Evolutionary conservation across 2,888 invertebrate genomes (phyloP).

Genomic region (Dicranocentrus wangi): DNA sequence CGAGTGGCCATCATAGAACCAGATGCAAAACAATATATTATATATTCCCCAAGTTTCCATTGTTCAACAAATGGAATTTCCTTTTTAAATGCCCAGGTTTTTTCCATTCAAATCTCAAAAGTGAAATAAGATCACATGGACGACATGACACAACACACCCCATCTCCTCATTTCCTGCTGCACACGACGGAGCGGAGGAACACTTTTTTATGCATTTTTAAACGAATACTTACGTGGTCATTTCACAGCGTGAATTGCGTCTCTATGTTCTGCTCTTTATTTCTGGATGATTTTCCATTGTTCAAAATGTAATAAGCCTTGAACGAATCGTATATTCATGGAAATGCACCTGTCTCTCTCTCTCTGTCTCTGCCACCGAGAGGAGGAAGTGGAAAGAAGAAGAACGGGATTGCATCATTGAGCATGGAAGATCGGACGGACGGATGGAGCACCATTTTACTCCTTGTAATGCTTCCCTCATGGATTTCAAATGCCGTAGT

Average conservation of each 20-base stretch:
- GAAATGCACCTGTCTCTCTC: constrained; percentile 1
- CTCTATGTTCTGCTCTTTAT: too few relatives aligned
- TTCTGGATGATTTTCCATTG: too few relatives aligned
- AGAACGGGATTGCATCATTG: too few relatives aligned
- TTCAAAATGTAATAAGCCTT: not conserved
- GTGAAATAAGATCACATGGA: constrained; percentile 8
- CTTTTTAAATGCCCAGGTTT: constrained; percentile 11
- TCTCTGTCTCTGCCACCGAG: not conserved
- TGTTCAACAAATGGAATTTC: constrained; percentile 18
- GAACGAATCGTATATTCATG: not conserved
- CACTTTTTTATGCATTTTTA: not conserved
- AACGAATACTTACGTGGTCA: constrained; percentile 41
- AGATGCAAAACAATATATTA: not conserved
- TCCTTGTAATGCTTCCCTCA: too few relatives aligned
- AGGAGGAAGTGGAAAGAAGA: too few relatives aligned
- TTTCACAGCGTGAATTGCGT: constrained; percentile 53
- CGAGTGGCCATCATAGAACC: not conserved
- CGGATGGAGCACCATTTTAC: too few relatives aligned
- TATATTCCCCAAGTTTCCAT: not conserved
- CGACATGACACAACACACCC: not conserved
- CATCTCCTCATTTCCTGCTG: too few relatives aligned
- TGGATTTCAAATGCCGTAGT: too few relatives aligned
- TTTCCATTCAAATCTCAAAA: constrained; percentile 17
- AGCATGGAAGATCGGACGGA: too few relatives aligned
- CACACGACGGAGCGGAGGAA: too few relatives aligned